phyloP scores from a whole-genome alignment of 2,113 vertebrate genomes.

The Tenrec ecaudatus region DNA sequence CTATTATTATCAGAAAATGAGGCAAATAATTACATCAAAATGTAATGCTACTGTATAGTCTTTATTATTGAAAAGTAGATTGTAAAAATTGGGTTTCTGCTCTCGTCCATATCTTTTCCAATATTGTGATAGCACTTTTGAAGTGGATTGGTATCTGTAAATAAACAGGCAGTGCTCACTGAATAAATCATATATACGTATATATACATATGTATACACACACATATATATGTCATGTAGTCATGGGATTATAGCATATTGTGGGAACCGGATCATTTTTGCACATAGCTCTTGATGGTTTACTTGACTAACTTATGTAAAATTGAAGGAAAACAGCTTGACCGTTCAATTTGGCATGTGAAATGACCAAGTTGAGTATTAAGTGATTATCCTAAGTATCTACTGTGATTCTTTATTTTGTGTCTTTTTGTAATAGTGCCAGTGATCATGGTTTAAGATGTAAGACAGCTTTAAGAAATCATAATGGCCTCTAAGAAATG shows the following conservation, averaged over 20 bases:
- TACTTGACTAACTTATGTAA: conserved; percentile 39
- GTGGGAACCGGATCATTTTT: not conserved
- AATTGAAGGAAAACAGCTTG: not conserved
- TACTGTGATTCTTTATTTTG: not conserved
- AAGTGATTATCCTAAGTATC: conserved; percentile 39
- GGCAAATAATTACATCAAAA: conserved; percentile 42
- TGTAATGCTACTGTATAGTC: conserved; percentile 19
- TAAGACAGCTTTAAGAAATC: conserved; percentile 21
- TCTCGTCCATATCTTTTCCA: not conserved
- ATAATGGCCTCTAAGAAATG: conserved; percentile 20
- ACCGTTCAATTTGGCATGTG: conserved; percentile 40
- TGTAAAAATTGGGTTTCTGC: conserved; percentile 46
- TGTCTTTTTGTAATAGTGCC: conserved; percentile 31
- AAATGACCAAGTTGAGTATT: conserved; percentile 33
- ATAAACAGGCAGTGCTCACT: not conserved
- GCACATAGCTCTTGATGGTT: not conserved
- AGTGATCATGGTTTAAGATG: not conserved
- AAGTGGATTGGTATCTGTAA: conserved; percentile 4
- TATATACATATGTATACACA: not conserved
- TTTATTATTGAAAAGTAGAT: conserved; percentile 29
- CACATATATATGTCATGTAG: not conserved
- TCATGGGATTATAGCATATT: conserved; percentile 15
- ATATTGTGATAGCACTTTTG: not conserved
- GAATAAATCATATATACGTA: too few relatives aligned
- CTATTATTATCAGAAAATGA: conserved; percentile 49